Percentiles rank a stretch among this genome's conserved stretches.
Evolutionary conservation across 1,140 invertebrate genomes (phyloP).

Genomic region (Dufourea novaeangliae): DNA sequence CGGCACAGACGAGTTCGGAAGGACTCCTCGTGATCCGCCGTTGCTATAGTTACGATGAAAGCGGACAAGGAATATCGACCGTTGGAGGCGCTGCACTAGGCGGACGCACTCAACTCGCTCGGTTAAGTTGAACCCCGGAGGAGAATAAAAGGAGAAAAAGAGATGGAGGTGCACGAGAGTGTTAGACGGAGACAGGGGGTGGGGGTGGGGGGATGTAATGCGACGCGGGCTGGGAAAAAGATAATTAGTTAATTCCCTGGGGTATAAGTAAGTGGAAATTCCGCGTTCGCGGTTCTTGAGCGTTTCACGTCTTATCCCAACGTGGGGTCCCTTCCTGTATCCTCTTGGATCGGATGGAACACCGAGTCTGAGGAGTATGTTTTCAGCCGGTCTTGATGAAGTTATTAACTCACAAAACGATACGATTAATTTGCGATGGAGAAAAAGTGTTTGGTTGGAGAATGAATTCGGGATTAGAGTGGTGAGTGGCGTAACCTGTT

Average conservation of each 20-base stretch:
- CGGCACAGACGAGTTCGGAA: slow-evolving; percentile 64
- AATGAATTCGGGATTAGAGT: not conserved
- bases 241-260: slow-evolving; percentile 68
- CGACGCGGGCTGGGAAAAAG: slow-evolving; percentile 40
- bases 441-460: not conserved
- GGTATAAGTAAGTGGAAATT: slow-evolving; percentile 65
- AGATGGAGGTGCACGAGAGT: slow-evolving; percentile 2
- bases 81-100: slow-evolving; percentile 65
- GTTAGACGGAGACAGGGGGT: not conserved
- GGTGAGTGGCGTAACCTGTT: not conserved
- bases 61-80: slow-evolving; percentile 74
- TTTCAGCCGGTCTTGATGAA: not conserved
- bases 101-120: slow-evolving; percentile 61
- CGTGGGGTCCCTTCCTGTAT: not conserved
- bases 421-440: not conserved
- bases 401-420: slow-evolving; percentile 2
- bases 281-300: slow-evolving; percentile 7
- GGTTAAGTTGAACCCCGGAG: slow-evolving; percentile 56
- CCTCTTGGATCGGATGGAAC: not conserved
- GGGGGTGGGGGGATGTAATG: not conserved
- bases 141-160: slow-evolving; percentile 45
- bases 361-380: not conserved
- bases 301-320: slow-evolving; percentile 15
- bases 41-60: slow-evolving; percentile 77
- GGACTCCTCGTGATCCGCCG: slow-evolving; percentile 67